A percentile compares a stretch with the other conserved stretches of the same genome.
Conservation (phyloP, 1,140 invertebrate genomes). For the Stratiolaelaps scimitus region DNA sequence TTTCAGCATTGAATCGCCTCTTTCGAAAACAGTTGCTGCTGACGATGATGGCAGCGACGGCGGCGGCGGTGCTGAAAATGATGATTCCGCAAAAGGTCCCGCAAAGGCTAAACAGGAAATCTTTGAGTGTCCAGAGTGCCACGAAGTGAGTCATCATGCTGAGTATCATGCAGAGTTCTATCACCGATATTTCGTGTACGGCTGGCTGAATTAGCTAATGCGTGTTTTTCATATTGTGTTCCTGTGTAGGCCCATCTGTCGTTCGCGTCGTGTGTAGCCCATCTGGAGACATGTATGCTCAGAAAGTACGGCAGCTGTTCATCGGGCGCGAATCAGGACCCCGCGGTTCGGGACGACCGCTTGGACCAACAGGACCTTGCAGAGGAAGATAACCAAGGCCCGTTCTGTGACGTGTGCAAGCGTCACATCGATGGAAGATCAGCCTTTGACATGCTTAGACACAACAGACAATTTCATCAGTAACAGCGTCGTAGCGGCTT, state of each 20-base stretch:
- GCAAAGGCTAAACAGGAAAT: too few relatives aligned
- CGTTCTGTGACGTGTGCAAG: not conserved
- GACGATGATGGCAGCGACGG: not conserved
- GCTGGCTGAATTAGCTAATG: too few relatives aligned
- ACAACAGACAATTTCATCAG: constrained; percentile 12
- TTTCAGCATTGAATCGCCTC: constrained; percentile 9
- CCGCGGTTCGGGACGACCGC: not conserved
- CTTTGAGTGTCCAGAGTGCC: too few relatives aligned
- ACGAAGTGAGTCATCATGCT: too few relatives aligned
- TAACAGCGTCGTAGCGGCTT: not conserved
- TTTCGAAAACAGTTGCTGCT: too few relatives aligned
- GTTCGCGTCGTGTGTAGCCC: constrained; percentile 9
- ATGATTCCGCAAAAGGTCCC: not conserved
- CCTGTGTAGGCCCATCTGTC: not conserved
- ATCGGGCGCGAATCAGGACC: too few relatives aligned
- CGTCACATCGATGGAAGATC: not conserved
- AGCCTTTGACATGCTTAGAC: constrained; percentile 8
- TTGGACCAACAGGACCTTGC: not conserved
- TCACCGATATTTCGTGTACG: too few relatives aligned
- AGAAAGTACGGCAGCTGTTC: too few relatives aligned
- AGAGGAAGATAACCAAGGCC: constrained; percentile 6
- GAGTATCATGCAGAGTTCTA: too few relatives aligned
- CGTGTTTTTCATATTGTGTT: not conserved
- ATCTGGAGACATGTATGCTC: not conserved
- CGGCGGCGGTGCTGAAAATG: not conserved